Evolutionary conservation across 2,888 invertebrate species (phyloP), one percentile per base, ranked within the genome.

Genomic region (Rhingia rostrata): DNA sequence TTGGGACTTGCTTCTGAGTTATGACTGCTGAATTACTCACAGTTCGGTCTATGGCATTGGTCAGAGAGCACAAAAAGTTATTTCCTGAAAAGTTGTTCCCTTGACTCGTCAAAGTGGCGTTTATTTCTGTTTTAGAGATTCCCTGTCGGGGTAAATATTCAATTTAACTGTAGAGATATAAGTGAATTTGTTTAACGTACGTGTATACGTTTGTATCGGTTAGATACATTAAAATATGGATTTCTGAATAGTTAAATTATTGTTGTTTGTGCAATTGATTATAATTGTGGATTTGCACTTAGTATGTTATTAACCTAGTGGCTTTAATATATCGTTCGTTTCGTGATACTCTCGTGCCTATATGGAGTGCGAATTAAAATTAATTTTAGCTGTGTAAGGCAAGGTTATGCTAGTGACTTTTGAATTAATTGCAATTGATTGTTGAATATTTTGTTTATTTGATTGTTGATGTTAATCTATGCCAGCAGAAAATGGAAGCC

Each of bases 91-190:
- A 73, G 66, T 66, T 49, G 35, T 72, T 66, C 32, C 61, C 45
- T 64, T 60, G 35, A 64, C 51, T 51, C 41, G 45, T 56, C 72
- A 83, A 78, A 83, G 72, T 83, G 82, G 82, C 78, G 54, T 83
- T 73, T 60, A 61, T 83, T 67, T 83, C 82, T 61, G 78, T 83
- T 78, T 78, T 83, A 51, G 82, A 83, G 67, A 83, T 83, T 78
- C 82, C 82, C 78, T 83, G 78, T 35, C 72, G 49, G 35, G 82
- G 82, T 83, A 83, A 83, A 75, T 75, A 80, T 47, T 9, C 35
- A 6, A 32, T 47, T 22, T 14, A 32, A 39, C 35, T 45, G 1
- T 7, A 6, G 7, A 7, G n/a, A 49, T 22, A 7, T 45, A 67
- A 51, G 49, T 30, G 60, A 39, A 60, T 49, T 41, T 12, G 35